Conservation (phyloP, 2,797 vertebrate genomes). For the Caiman crocodilus region DNA sequence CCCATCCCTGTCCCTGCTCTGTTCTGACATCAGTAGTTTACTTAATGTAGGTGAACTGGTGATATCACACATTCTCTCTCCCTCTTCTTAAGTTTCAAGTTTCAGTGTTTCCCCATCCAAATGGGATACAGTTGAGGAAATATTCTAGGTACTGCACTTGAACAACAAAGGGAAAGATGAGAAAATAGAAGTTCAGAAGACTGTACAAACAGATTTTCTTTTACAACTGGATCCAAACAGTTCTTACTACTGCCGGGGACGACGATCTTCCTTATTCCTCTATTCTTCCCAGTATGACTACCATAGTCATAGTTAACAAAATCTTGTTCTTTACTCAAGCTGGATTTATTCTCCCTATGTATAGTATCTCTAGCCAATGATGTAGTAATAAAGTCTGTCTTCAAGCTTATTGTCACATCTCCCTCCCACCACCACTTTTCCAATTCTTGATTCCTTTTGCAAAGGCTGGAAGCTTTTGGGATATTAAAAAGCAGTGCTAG, state of each 20-base stretch:
- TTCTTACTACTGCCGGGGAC: neutral
- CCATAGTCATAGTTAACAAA: neutral
- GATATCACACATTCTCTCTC: neutral
- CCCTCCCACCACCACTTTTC: neutral
- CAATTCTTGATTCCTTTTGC: neutral
- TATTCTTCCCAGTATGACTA: neutral
- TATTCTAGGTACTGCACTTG: neutral
- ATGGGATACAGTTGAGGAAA: fast-evolving
- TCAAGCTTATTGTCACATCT: neutral
- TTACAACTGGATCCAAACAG: neutral
- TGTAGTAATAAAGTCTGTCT: neutral
- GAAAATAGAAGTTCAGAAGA: neutral
- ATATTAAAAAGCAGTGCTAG: neutral
- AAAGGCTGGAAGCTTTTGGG: neutral
- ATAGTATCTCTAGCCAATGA: neutral
- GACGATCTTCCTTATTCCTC: neutral
- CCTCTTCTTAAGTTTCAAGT: neutral
- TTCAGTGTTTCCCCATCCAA: neutral
- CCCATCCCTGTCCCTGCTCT: slow-evolving; percentile 21
- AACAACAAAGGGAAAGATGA: neutral
- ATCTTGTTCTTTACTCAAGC: neutral
- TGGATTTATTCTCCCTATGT: neutral
- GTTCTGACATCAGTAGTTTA: slow-evolving; percentile 4
- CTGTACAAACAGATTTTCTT: neutral
- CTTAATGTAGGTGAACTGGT: neutral